Base-by-base conservation (phyloP, 1,140 invertebrate species). In the Meloidogyne hapla region DNA sequence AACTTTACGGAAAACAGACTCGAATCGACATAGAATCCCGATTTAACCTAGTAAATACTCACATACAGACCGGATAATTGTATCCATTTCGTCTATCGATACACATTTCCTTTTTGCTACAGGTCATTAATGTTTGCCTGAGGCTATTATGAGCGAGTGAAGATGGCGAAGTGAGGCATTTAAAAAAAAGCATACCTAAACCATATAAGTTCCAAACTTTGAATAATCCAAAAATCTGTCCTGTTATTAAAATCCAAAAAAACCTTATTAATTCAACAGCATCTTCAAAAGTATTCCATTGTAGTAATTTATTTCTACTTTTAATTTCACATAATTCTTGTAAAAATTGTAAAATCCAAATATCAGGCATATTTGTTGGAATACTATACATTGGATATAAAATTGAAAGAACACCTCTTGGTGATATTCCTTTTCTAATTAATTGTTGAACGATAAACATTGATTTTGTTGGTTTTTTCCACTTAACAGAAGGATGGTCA, bases 261-360 rank as follows among this genome's bases (percentile, higher is more conserved):
- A 66, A 80, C 79, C 69, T 77, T 42, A 81, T 81, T 45, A 81
- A 70, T 33, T 81, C 69, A 45, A 83, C 80, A 33, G 80, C 80
- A 72, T 81, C 81, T 8, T 13, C 65, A 64, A 81, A 81, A 15
- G 80, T 81, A 48, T 81, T 80, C 74, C 28, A 81, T 66, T 81
- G 25, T 2, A 69, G 67, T n/a, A 81, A 63, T 45, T 81, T 83
- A 25, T 82, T 25, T 62, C 80, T 66, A 15, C 23, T 79, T n/a
- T 77, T 42, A n/a, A 18, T 65, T n/a, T 77, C 76, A 45, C 70
- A 77, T 75, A 77, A 61, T 18, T 77, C 74, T n/a, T 62, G 56
- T 21, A 77, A 45, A 38, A 77, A 40, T 26, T 77, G 76, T 23
- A 77, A 56, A 13, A 62, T 48, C 33, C 64, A 77, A 40, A 26